Percentiles rank a stretch among this genome's conserved stretches.
phyloP scores from a whole-genome alignment of 2,113 vertebrate species.

The Sinosuthora webbiana region DNA sequence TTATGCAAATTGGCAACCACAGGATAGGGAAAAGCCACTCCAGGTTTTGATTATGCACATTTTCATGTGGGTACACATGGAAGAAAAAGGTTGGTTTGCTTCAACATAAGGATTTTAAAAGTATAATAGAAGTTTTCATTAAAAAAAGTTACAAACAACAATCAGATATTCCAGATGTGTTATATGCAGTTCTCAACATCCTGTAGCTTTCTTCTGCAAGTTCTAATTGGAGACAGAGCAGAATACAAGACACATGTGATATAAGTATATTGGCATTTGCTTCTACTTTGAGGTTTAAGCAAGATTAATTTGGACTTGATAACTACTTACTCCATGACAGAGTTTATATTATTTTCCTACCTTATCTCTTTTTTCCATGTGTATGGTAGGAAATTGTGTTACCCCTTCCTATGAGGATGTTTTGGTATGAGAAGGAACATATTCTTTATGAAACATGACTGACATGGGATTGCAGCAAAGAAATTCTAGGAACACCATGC shows the following conservation, averaged over 20 bases:
- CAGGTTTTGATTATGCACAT: neutral
- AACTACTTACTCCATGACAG: neutral
- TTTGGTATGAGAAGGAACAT: neutral
- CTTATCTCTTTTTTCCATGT: neutral
- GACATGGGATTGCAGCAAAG: neutral
- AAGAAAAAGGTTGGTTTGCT: neutral
- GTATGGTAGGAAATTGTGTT: neutral
- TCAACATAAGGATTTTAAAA: neutral
- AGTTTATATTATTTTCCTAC: neutral
- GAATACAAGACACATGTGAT: neutral
- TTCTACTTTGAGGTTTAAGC: neutral
- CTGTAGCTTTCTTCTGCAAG: neutral
- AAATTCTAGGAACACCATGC: neutral
- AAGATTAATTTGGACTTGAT: neutral
- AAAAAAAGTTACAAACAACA: neutral
- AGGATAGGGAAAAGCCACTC: neutral
- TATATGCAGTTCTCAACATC: rapidly evolving
- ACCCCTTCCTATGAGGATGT: neutral
- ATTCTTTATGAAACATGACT: neutral
- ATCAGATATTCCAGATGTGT: neutral
- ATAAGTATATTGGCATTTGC: neutral
- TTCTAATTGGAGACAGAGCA: neutral
- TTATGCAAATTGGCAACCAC: neutral
- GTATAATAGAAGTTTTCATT: neutral
- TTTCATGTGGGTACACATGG: neutral